Percentiles rank a stretch among this genome's conserved stretches.
Evolutionary conservation across 1,140 invertebrate species (phyloP).

Genomic region (Hestina assimilis): DNA sequence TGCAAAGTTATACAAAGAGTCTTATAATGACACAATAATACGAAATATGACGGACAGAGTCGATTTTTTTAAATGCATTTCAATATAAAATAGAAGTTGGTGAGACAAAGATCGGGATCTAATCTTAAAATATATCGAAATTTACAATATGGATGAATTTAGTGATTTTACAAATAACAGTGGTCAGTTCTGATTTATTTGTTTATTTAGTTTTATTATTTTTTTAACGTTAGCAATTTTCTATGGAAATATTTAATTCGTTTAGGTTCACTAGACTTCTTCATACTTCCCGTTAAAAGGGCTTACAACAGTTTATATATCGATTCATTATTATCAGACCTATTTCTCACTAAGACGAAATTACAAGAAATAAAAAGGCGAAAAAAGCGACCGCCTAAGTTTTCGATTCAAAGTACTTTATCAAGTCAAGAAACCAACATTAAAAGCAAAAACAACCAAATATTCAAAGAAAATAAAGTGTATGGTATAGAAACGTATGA

Average conservation of each 20-base stretch:
- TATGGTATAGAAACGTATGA: conserved; percentile 39
- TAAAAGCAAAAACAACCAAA: conserved; percentile 33
- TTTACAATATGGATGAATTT: conserved; percentile 33
- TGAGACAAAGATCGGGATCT: neutral
- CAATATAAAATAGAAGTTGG: neutral
- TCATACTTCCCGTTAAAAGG: conserved; percentile 45
- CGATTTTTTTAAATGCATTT: neutral
- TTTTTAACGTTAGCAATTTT: conserved; percentile 30
- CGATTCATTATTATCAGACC: neutral
- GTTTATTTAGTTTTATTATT: conserved; percentile 31
- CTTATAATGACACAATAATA: too few species aligned
- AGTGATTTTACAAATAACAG: conserved; percentile 31
- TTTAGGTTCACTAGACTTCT: conserved; percentile 52
- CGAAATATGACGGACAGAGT: neutral
- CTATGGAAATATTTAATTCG: conserved; percentile 30
- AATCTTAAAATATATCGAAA: neutral
- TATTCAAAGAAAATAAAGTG: conserved; percentile 28
- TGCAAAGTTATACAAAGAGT: too few species aligned
- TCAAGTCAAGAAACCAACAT: conserved; percentile 47
- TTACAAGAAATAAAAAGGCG: neutral
- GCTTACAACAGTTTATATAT: neutral
- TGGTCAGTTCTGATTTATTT: conserved; percentile 35
- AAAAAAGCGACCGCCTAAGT: neutral
- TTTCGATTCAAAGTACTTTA: conserved; percentile 29
- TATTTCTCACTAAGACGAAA: neutral